A percentile compares a stretch with the other conserved stretches of the same genome.
Conservation (phyloP, 2,797 vertebrate species). For the Nyctibius grandis region DNA sequence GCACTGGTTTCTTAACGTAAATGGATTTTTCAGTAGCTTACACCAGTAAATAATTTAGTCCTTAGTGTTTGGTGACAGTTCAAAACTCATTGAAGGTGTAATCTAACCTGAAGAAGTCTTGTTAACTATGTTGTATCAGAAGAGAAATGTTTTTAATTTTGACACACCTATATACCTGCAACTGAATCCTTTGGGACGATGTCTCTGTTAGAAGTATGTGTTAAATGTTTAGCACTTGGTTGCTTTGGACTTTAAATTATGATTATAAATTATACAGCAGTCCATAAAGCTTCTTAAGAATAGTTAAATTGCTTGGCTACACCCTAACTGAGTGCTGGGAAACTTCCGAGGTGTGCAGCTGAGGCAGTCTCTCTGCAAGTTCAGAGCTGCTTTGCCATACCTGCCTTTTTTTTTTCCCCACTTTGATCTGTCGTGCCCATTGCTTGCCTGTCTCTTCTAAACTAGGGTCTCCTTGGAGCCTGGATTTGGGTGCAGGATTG, state of each 20-base stretch:
- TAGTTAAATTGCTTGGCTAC: background rate
- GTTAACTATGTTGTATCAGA: background rate
- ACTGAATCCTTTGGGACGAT: background rate
- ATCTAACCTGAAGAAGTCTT: background rate
- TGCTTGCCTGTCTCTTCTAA: background rate
- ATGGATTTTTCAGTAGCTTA: background rate
- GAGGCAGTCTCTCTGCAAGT: background rate
- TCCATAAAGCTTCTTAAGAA: background rate
- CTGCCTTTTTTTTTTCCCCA: background rate
- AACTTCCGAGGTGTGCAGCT: background rate
- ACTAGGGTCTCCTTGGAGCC: background rate
- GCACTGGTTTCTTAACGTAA: background rate
- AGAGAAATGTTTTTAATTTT: background rate
- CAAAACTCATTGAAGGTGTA: background rate
- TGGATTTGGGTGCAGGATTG: background rate
- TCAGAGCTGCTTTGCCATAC: background rate
- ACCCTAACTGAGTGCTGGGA: background rate
- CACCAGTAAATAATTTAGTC: background rate
- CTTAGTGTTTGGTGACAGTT: background rate
- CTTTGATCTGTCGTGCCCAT: background rate
- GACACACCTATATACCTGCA: background rate
- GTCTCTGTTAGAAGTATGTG: background rate
- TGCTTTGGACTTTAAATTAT: background rate
- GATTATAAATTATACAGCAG: background rate
- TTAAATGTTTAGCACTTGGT: background rate